These are phyloP conservation scores for Oscheius sp. DNA, from an alignment of 2,888 invertebrate species.

Conservation along the genomic window DNA sequence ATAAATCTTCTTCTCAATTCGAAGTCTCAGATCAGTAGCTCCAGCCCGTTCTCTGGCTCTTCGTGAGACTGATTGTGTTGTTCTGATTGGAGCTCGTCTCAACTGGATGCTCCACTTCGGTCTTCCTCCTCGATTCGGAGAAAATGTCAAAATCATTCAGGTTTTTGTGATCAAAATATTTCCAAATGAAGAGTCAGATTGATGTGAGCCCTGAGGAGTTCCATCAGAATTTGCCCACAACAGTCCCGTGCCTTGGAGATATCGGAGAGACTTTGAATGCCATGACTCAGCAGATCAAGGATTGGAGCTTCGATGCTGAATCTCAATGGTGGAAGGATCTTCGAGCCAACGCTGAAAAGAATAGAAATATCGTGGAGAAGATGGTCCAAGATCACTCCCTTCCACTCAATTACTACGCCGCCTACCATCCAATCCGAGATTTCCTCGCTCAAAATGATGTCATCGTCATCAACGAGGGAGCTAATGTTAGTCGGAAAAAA, in stretches of 20 bases:
- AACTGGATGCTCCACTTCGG: slow-evolving; percentile 99
- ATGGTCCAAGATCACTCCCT: slow-evolving; percentile 79
- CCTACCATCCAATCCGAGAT: slow-evolving; percentile 78
- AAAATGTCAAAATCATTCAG: slow-evolving; percentile 87
- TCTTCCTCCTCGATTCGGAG: slow-evolving; percentile 83
- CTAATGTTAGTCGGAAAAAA: too few relatives aligned
- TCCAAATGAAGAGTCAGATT: slow-evolving; percentile 75
- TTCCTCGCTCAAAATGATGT: slow-evolving; percentile 74
- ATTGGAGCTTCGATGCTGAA: slow-evolving; percentile 50
- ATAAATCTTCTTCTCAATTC: background rate
- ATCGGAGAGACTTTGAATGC: slow-evolving; percentile 57
- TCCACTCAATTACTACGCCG: slow-evolving; percentile 92
- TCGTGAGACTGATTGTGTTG: slow-evolving; percentile 85
- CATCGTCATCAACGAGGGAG: slow-evolving; percentile 93
- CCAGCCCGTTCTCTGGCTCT: slow-evolving; percentile 76
- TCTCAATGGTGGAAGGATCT: slow-evolving; percentile 55
- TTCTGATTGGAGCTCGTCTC: slow-evolving; percentile 87
- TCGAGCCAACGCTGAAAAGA: slow-evolving; percentile 54
- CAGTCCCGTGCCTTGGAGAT: slow-evolving; percentile 86
- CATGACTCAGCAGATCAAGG: slow-evolving; percentile 21
- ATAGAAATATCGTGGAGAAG: slow-evolving; percentile 72
- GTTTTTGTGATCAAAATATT: slow-evolving; percentile 71
- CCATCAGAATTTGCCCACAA: slow-evolving; percentile 85
- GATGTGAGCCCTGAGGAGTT: slow-evolving; percentile 89
- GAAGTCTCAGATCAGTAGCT: slow-evolving; percentile 66